Conservation (phyloP, 2,888 invertebrate genomes). For the Oscheius onirici region DNA sequence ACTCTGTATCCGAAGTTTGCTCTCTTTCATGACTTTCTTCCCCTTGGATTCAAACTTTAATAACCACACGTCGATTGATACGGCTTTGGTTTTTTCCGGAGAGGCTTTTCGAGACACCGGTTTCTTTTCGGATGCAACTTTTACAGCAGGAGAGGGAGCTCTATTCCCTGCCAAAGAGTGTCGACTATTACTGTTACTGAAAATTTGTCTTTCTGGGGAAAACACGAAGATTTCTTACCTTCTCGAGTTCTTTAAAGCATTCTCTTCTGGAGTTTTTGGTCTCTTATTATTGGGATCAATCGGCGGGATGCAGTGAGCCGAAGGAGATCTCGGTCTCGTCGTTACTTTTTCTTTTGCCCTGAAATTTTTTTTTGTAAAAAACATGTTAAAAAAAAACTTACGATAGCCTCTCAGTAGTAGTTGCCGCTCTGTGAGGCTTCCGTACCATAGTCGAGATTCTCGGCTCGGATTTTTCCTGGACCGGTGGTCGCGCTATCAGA, state of each 20-base stretch:
- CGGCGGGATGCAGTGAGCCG: not conserved
- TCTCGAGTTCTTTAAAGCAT: not conserved
- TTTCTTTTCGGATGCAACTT: not conserved
- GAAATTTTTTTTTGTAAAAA: not conserved
- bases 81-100: not conserved
- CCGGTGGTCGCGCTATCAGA: not conserved
- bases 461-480: conserved; percentile 3
- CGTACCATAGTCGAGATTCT: not conserved
- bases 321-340: conserved; percentile 8
- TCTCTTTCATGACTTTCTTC: conserved; percentile 15
- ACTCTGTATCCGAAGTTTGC: conserved; percentile 8
- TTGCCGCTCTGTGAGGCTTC: conserved; percentile 3
- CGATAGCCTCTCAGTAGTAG: conserved; percentile 19
- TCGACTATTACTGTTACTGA: conserved; percentile 13
- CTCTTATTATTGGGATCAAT: not conserved
- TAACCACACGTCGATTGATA: not conserved
- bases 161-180: not conserved
- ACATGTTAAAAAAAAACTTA: not conserved
- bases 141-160: not conserved
- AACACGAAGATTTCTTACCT: too few relatives aligned
- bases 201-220: too few relatives aligned
- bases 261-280: conserved; percentile 18
- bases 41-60: not conserved
- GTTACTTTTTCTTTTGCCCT: conserved; percentile 10
- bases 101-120: conserved; percentile 10